A percentile compares a stretch with the other conserved stretches of the same genome.
Evolutionary conservation across 2,888 invertebrate genomes (phyloP).

Genomic region (Baccha elongata): DNA sequence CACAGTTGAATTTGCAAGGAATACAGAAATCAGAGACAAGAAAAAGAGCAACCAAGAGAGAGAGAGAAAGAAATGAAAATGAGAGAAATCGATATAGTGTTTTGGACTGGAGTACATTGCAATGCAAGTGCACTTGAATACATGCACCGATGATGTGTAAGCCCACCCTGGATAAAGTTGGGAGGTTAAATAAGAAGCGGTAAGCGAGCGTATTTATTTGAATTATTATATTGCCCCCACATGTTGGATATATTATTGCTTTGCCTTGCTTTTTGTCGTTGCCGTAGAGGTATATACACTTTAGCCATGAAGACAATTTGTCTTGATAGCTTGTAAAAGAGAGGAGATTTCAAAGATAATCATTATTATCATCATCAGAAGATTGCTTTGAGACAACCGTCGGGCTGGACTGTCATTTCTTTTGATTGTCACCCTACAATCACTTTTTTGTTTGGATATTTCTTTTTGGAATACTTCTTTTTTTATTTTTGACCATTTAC

Average conservation of each 20-base stretch:
- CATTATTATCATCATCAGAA: conserved; percentile 54
- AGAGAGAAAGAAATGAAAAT: neutral
- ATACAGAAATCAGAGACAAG: conserved; percentile 6
- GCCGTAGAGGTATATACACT: conserved; percentile 30
- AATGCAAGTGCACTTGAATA: conserved; percentile 61
- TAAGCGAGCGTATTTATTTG: conserved; percentile 54
- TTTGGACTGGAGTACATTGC: conserved; percentile 32
- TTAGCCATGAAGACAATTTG: conserved; percentile 66
- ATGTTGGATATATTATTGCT: conserved; percentile 64
- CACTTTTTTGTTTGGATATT: too few species aligned
- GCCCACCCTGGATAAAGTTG: conserved; percentile 53
- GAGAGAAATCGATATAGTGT: conserved; percentile 64
- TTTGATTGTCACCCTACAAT: conserved; percentile 8
- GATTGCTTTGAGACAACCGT: conserved; percentile 33
- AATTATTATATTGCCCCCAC: conserved; percentile 68
- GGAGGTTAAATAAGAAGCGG: conserved; percentile 63
- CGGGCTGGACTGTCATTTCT: neutral
- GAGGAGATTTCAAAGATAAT: conserved; percentile 70
- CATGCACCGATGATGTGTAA: conserved; percentile 9
- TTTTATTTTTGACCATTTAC: conserved; percentile 2
- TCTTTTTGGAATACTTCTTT: too few species aligned
- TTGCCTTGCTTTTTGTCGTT: neutral
- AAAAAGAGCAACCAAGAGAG: neutral
- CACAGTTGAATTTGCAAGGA: conserved; percentile 25
- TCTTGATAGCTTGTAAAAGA: conserved; percentile 72